phyloP scores from a whole-genome alignment of 2,113 vertebrate genomes.

The Ancistrus triradiatus region DNA sequence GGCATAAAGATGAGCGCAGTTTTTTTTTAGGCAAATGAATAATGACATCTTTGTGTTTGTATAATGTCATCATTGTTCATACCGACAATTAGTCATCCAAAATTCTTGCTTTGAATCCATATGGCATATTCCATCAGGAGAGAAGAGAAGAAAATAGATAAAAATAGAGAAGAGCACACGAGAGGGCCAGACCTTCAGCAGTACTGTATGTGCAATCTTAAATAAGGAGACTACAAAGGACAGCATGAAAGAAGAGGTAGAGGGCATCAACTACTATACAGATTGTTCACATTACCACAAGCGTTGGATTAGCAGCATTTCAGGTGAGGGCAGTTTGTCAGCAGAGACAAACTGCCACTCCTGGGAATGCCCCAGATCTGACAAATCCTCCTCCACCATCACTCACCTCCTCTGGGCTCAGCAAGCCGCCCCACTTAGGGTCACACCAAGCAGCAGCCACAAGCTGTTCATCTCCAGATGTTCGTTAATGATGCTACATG shows the following conservation, averaged over 20 bases:
- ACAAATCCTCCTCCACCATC: conserved; percentile 68
- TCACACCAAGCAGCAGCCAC: conserved; percentile 71
- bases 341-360: conserved; percentile 89
- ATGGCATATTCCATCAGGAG: not conserved
- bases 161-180: no score
- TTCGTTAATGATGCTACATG: conserved; percentile 71
- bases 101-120: not conserved
- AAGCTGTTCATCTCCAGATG: conserved; percentile 78
- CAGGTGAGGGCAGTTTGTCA: conserved; percentile 83
- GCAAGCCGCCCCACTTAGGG: conserved; percentile 66
- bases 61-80: not conserved
- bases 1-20: not conserved
- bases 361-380: conserved; percentile 92
- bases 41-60: not conserved
- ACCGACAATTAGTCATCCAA: not conserved
- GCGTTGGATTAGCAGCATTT: conserved; percentile 76
- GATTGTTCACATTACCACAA: conserved; percentile 47
- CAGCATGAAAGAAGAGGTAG: conserved; percentile 22
- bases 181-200: conserved; percentile 23
- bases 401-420: conserved; percentile 66
- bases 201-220: conserved; percentile 9
- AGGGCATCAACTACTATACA: conserved; percentile 50
- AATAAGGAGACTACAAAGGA: conserved; percentile 26
- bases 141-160: not conserved
- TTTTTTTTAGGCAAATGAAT: no score